Evolutionary conservation across 2,113 vertebrate genomes (phyloP).

Genomic region (Neolamprologus kungweensis): DNA sequence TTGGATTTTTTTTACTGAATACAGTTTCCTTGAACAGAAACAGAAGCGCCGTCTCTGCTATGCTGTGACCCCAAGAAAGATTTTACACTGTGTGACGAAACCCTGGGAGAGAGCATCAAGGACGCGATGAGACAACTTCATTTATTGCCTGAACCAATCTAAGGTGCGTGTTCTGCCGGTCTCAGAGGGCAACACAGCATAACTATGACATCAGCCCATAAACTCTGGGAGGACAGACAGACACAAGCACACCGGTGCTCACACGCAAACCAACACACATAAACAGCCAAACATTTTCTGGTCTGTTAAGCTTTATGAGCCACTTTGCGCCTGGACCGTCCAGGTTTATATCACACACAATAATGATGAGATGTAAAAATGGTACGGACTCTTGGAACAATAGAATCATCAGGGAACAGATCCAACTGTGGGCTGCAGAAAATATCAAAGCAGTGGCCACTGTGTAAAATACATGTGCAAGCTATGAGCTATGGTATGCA

Average conservation of each 20-base stretch:
- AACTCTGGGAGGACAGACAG: not conserved
- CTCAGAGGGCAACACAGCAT: constrained; percentile 41
- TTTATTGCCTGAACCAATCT: constrained; percentile 37
- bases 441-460: not conserved
- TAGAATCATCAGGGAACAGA: not conserved
- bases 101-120: constrained; percentile 19
- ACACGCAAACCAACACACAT: not conserved
- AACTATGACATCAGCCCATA: constrained; percentile 66
- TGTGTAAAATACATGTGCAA: not conserved
- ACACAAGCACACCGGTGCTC: not conserved
- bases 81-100: constrained; percentile 22
- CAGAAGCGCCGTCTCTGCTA: not conserved
- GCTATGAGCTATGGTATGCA: not conserved
- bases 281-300: not conserved
- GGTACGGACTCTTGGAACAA: not conserved
- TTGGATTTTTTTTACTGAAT: not conserved
- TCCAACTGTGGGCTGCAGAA: not conserved
- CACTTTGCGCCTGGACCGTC: not conserved
- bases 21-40: not conserved
- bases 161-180: constrained; percentile 56
- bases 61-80: not conserved
- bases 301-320: constrained; percentile 27
- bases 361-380: constrained; percentile 8
- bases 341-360: constrained; percentile 2
- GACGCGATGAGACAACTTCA: constrained; percentile 29